These are phyloP conservation scores for Cepphus grylle DNA, from an alignment of 2,113 vertebrate genomes.

Conservation along the genomic window DNA sequence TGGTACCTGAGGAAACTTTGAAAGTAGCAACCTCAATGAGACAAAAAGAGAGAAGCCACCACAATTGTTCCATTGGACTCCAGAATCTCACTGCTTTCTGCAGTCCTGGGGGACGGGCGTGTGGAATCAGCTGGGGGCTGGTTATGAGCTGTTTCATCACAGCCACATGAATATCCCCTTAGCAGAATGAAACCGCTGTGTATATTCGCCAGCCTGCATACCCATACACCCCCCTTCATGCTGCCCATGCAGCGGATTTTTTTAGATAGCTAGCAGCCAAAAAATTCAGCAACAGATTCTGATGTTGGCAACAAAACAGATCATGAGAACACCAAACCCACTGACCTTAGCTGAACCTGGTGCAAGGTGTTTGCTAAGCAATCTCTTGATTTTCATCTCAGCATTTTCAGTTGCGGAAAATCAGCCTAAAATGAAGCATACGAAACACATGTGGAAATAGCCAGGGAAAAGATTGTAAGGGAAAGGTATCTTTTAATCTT, in stretches of 20 bases:
- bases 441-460: not conserved
- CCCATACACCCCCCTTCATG: not conserved
- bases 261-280: not conserved
- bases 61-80: accelerated
- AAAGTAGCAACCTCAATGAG: not conserved
- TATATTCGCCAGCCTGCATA: not conserved
- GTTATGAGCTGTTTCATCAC: accelerated
- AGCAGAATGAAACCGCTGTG: not conserved
- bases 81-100: not conserved
- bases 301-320: not conserved
- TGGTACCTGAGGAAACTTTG: not conserved
- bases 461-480: not conserved
- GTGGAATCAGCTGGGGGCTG: not conserved
- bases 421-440: not conserved
- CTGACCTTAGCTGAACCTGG: not conserved
- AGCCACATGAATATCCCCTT: not conserved
- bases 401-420: not conserved
- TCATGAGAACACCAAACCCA: not conserved
- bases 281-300: not conserved
- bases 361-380: not conserved
- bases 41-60: not conserved
- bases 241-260: not conserved
- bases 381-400: not conserved
- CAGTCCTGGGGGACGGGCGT: not conserved
- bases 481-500: not conserved